phyloP scores from a whole-genome alignment of 2,113 vertebrate genomes.

The Phocoena sinus region DNA sequence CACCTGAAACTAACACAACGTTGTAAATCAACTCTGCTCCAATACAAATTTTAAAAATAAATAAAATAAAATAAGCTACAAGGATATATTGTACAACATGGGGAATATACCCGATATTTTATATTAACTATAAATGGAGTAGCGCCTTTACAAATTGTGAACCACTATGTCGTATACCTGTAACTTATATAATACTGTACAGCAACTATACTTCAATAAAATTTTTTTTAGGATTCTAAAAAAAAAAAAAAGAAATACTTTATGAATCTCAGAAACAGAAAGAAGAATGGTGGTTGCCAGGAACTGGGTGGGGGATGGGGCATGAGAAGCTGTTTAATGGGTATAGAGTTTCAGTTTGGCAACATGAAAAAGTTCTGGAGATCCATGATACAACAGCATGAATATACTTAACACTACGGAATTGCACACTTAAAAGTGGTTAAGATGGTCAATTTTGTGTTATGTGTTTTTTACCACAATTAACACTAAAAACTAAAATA shows the following conservation, averaged over 20 bases:
- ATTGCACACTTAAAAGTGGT: background rate
- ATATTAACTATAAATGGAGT: background rate
- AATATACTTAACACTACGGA: background rate
- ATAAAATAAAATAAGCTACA: background rate
- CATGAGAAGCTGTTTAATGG: background rate
- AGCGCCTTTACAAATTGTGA: background rate
- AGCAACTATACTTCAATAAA: background rate
- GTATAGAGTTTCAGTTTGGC: background rate
- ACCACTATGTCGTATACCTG: background rate
- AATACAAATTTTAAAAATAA: background rate
- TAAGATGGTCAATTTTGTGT: background rate
- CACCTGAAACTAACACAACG: background rate
- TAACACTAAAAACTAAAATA: background rate
- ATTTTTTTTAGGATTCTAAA: background rate
- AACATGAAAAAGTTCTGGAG: background rate
- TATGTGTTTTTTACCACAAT: background rate
- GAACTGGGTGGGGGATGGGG: background rate
- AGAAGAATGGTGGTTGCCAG: background rate
- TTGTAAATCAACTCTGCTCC: background rate
- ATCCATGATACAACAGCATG: background rate
- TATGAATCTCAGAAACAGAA: background rate
- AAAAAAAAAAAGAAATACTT: background rate
- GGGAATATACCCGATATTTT: background rate
- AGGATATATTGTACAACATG: background rate
- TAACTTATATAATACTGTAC: background rate